phyloP scores from a whole-genome alignment of 2,888 invertebrate genomes.

The Amphiduros pacificus region DNA sequence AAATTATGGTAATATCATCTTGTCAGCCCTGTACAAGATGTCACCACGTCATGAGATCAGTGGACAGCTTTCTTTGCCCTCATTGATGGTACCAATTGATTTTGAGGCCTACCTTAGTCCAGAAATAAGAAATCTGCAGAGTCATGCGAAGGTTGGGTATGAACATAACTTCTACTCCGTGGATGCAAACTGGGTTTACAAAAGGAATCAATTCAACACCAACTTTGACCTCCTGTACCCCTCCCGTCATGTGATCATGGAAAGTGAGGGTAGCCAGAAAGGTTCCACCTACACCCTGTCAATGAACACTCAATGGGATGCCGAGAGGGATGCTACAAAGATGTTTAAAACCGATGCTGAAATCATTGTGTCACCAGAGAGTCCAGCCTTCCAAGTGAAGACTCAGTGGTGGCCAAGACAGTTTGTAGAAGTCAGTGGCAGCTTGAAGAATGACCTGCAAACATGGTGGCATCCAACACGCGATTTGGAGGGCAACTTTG shows the following conservation, averaged over 20 bases:
- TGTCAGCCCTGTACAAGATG: conserved; percentile 25
- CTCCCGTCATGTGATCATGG: no score
- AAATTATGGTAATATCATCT: conserved; percentile 4
- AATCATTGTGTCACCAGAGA: neutral
- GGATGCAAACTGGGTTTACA: neutral
- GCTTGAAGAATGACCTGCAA: neutral
- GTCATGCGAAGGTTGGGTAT: conserved; percentile 5
- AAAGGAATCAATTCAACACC: no score
- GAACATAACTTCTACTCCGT: neutral
- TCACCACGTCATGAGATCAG: conserved; percentile 25
- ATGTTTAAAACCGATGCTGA: neutral
- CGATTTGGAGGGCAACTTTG: neutral
- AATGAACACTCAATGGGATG: no score
- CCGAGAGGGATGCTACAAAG: conserved; percentile 2
- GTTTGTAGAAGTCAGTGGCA: neutral
- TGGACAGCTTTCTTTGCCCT: conserved; percentile 19
- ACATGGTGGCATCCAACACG: neutral
- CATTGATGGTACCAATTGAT: conserved; percentile 21
- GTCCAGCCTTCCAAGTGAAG: neutral
- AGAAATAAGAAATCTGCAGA: conserved; percentile 21
- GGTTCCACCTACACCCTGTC: no score
- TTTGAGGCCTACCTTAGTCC: conserved; percentile 28
- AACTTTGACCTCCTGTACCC: no score
- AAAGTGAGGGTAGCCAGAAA: no score
- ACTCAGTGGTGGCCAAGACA: neutral